Conservation (phyloP, 2,888 invertebrate species). For the Hirtodrosophila cameraria region DNA sequence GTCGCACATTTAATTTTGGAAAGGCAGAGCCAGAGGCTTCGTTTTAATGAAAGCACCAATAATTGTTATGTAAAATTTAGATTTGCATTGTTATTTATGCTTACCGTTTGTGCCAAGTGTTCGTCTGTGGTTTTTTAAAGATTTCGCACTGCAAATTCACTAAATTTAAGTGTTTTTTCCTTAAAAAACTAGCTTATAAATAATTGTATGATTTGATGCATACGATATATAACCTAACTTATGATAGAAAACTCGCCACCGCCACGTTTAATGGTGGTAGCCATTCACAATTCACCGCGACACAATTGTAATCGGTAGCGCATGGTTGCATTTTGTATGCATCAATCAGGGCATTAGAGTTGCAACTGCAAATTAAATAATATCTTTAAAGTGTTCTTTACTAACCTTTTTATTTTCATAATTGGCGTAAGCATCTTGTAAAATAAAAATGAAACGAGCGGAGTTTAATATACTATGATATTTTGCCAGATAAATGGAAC, state of each 20-base stretch:
- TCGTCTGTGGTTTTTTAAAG: conserved; percentile 82
- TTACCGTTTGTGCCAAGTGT: conserved; percentile 84
- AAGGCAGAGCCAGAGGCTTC: conserved; percentile 54
- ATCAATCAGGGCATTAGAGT: conserved; percentile 8
- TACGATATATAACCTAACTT: conserved; percentile 84
- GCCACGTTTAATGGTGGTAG: conserved; percentile 76
- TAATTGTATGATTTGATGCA: conserved; percentile 85
- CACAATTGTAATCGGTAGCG: conserved; percentile 32
- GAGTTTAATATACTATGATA: too few relatives aligned
- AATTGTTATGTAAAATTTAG: conserved; percentile 73
- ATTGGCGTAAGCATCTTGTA: neutral
- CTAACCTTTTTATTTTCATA: neutral
- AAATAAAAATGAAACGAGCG: neutral
- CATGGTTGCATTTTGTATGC: conserved; percentile 39
- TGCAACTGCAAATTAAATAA: neutral
- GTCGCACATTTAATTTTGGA: conserved; percentile 68
- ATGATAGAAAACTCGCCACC: conserved; percentile 82
- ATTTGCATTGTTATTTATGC: conserved; percentile 63
- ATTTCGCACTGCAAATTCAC: conserved; percentile 84
- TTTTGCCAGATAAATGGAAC: too few relatives aligned
- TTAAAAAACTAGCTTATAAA: conserved; percentile 85
- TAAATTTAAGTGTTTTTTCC: conserved; percentile 84
- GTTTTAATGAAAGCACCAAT: conserved; percentile 50
- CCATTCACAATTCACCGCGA: conserved; percentile 54
- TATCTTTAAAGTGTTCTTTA: neutral